A percentile compares a stretch with the other conserved stretches of the same genome.
phyloP scores from a whole-genome alignment of 1,140 invertebrate genomes.

The Drosophila parabipectinata region DNA sequence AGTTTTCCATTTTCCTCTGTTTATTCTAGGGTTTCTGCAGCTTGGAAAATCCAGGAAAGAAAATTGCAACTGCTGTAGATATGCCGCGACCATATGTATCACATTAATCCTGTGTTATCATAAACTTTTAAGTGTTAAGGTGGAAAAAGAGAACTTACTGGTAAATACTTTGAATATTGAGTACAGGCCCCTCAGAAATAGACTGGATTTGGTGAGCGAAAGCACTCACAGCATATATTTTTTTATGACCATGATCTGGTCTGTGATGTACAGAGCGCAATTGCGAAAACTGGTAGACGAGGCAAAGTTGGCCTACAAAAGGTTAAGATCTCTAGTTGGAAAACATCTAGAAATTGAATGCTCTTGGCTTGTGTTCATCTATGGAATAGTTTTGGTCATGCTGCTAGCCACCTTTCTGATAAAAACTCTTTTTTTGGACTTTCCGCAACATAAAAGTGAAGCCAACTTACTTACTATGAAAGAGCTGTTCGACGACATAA shows the following conservation, averaged over 20 bases:
- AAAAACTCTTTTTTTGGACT: conserved; percentile 12
- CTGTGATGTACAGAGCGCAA: background rate
- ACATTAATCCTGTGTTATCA: background rate
- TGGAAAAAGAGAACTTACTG: conserved; percentile 2
- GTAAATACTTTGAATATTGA: conserved; percentile 13
- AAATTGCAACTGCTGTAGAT: background rate
- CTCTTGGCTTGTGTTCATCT: conserved; percentile 1
- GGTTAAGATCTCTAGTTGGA: conserved; percentile 12
- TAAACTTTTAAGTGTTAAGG: background rate
- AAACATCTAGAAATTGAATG: conserved; percentile 24
- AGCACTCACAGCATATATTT: background rate
- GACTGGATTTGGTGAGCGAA: background rate
- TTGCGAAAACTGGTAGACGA: conserved; percentile 38
- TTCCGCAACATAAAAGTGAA: conserved; percentile 1
- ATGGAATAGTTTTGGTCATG: conserved; percentile 18
- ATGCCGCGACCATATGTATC: background rate
- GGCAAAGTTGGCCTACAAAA: conserved; percentile 20
- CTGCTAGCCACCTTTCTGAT: conserved; percentile 6
- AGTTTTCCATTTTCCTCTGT: conserved; percentile 19
- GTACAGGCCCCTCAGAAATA: background rate
- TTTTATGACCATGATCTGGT: conserved; percentile 9
- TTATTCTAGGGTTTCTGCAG: conserved; percentile 35
- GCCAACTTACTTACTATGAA: accelerated
- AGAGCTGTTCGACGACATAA: background rate
- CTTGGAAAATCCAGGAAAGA: conserved; percentile 3